Evolutionary conservation across 2,797 vertebrate genomes (phyloP), one percentile per base, ranked within the genome.

Genomic region (Eidolon dupreanum): DNA sequence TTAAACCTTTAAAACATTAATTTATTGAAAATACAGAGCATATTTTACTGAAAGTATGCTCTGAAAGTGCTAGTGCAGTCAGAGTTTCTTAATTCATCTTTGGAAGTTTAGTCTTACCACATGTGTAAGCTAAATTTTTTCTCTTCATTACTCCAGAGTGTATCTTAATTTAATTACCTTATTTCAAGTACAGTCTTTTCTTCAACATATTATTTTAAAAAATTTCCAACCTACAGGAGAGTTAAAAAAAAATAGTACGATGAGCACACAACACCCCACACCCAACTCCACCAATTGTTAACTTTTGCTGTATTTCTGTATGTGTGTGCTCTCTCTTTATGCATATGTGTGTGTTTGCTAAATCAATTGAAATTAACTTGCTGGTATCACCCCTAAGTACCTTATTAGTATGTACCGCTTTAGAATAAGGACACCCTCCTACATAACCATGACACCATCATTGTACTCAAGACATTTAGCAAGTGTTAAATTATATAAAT

Each of bases 191-290:
- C 33, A 38, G 71, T 33, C 20, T 57, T 74, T 85, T 66, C 89
- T 85, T 43, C 33, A 73, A 73, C 11, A 65, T n/a, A 8, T 13
- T 66, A 38, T 77, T 94, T 57, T 59, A 17, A 90, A 95, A 59
- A 33, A 5, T 81, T 70, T 93, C 74, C 93, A 93, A 88, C 26
- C 51, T 84, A 90, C 4, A 63, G 73, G 33, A 86, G 75, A 68
- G 33, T 83, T 90, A 53, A 70, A 28, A 53, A 53, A 85, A 81
- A 83, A 49, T 31, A 66, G n/a, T 65, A 74, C 66, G 77, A n/a
- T 38, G 57, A 87, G 31, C 13, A 68, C 12, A 26, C 2, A 66
- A 55, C 41, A 36, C 63, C 24, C 33, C 55, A 82, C 38, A 61
- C 16, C 59, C 73, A 61, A 41, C 31, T 61, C 68, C 11, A 66